These are phyloP conservation scores for Stegodyphus mimosarum DNA, from an alignment of 1,140 invertebrate species.

Conservation along the genomic window DNA sequence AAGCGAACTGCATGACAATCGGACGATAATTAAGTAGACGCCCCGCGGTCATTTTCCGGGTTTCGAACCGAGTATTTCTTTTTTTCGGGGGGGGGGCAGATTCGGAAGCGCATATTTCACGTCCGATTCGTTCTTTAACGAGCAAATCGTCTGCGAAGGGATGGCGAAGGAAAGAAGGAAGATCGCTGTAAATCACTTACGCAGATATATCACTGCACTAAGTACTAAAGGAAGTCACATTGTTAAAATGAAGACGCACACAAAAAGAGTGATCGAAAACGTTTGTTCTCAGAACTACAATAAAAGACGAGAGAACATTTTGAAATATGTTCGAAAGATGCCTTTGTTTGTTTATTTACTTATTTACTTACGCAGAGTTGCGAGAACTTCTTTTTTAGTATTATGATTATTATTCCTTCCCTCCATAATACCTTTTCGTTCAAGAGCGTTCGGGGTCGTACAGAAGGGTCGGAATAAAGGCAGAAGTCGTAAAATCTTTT, in stretches of 20 bases:
- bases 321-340: conserved; percentile 24
- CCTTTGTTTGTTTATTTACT: conserved; percentile 18
- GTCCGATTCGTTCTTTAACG: conserved; percentile 24
- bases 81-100: too few relatives aligned
- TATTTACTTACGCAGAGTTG: neutral
- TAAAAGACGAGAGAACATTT: conserved; percentile 13
- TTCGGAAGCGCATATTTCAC: conserved; percentile 18
- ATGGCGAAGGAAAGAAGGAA: neutral
- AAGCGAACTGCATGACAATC: too few relatives aligned
- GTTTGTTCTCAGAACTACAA: conserved; percentile 10
- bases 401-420: too few relatives aligned
- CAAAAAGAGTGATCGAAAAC: neutral
- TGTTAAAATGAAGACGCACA: conserved; percentile 7
- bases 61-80: too few relatives aligned
- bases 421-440: too few relatives aligned
- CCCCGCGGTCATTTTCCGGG: too few relatives aligned
- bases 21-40: too few relatives aligned
- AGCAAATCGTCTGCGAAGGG: neutral
- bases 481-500: conserved; percentile 25
- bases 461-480: neutral
- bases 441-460: neutral
- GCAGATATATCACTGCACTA: conserved; percentile 27
- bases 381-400: too few relatives aligned
- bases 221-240: conserved; percentile 20
- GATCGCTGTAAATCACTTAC: conserved; percentile 22